phyloP scores from a whole-genome alignment of 2,888 invertebrate species.

The Folsomia candida region DNA sequence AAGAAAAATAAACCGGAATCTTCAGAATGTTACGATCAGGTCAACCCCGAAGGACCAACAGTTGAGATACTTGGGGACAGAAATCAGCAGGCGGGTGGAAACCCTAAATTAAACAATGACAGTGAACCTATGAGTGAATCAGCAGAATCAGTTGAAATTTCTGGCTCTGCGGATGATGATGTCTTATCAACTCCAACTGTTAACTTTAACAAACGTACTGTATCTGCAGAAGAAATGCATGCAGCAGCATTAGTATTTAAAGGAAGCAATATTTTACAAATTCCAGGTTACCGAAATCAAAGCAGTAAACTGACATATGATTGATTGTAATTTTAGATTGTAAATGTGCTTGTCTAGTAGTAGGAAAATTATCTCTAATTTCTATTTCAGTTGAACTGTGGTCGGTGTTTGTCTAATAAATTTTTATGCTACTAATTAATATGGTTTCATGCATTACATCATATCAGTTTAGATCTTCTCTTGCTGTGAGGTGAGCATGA shows the following conservation, averaged over 20 bases:
- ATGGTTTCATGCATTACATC: too few relatives aligned
- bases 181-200: not conserved
- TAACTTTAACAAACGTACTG: not conserved
- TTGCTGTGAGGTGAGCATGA: too few relatives aligned
- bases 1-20: conserved; percentile 14
- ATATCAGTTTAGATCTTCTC: too few relatives aligned
- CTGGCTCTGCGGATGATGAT: not conserved
- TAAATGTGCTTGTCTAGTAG: too few relatives aligned
- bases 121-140: not conserved
- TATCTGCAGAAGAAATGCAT: conserved; percentile 9
- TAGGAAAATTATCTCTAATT: too few relatives aligned
- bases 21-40: not conserved
- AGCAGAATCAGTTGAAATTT: not conserved
- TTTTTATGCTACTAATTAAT: too few relatives aligned
- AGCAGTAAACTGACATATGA: not conserved
- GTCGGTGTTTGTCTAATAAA: too few relatives aligned
- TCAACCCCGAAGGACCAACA: not conserved
- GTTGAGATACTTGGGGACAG: not conserved
- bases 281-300: conserved; percentile 18
- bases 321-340: too few relatives aligned
- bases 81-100: not conserved
- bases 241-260: conserved; percentile 8
- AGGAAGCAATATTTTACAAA: conserved; percentile 17
- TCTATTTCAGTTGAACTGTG: too few relatives aligned
- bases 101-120: not conserved